phyloP scores from a whole-genome alignment of 2,797 vertebrate species.

The Cygnus olor region DNA sequence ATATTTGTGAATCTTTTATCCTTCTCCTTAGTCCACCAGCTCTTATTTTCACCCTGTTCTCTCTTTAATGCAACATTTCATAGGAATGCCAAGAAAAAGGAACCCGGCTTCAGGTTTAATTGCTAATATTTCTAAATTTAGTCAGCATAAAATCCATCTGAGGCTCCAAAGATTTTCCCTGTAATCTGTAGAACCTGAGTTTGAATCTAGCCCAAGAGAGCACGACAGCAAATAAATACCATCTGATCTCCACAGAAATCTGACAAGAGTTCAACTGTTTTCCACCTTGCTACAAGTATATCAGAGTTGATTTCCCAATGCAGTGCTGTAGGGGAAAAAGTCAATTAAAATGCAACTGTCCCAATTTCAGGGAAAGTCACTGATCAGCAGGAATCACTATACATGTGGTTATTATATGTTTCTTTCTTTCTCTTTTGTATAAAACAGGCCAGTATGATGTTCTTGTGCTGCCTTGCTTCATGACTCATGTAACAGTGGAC shows the following conservation, averaged over 20 bases:
- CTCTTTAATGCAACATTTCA: slow-evolving; percentile 75
- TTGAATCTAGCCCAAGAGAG: slow-evolving; percentile 66
- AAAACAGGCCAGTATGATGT: not conserved
- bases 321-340: slow-evolving; percentile 65
- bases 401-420: slow-evolving; percentile 36
- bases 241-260: slow-evolving; percentile 74
- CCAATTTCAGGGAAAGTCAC: slow-evolving; percentile 71
- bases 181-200: slow-evolving; percentile 68
- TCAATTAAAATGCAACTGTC: slow-evolving; percentile 80
- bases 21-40: slow-evolving; percentile 56
- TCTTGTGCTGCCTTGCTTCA: slow-evolving; percentile 1
- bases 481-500: not conserved
- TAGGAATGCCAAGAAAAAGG: slow-evolving; percentile 71
- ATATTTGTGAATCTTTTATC: slow-evolving; percentile 75
- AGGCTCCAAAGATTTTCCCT: slow-evolving; percentile 54
- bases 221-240: slow-evolving; percentile 76
- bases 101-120: slow-evolving; percentile 64
- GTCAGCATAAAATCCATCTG: slow-evolving; percentile 67
- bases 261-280: slow-evolving; percentile 72
- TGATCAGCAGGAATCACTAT: slow-evolving; percentile 66
- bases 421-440: not conserved
- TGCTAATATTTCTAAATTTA: slow-evolving; percentile 79
- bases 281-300: slow-evolving; percentile 64
- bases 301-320: slow-evolving; percentile 65
- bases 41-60: slow-evolving; percentile 66